Evolutionary conservation across 1,140 invertebrate species (phyloP).

Genomic region (Pollicipes pollicipes): DNA sequence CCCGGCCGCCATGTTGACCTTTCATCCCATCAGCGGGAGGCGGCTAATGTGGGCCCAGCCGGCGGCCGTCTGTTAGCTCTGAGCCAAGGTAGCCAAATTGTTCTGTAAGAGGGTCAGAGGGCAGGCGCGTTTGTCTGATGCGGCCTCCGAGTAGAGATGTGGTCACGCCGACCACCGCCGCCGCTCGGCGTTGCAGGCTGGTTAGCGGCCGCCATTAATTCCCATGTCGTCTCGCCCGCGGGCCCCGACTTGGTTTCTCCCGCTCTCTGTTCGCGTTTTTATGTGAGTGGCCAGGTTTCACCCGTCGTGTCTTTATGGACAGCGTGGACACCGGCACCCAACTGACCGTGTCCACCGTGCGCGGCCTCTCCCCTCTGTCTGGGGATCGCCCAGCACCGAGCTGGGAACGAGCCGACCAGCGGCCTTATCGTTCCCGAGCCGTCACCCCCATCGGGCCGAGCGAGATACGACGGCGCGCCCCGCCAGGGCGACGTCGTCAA

Average conservation of each 20-base stretch:
- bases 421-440: too few species aligned
- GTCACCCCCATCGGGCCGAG: too few species aligned
- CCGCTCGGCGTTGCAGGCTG: background rate
- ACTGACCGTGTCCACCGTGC: too few species aligned
- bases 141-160: background rate
- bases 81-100: background rate
- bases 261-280: background rate
- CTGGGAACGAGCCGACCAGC: too few species aligned
- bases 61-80: background rate
- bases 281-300: too few species aligned
- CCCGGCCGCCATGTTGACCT: background rate
- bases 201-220: background rate
- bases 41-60: too few species aligned
- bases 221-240: background rate
- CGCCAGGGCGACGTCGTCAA: too few species aligned
- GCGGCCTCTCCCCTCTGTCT: too few species aligned
- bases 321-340: too few species aligned
- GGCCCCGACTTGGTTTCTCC: background rate
- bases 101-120: background rate
- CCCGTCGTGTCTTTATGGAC: too few species aligned
- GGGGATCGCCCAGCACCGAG: too few species aligned
- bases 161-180: background rate
- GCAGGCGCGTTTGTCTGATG: background rate
- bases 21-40: background rate
- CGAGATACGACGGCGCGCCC: too few species aligned